Evolutionary conservation across 2,888 invertebrate species (phyloP).

Genomic region (Prenolepis imparis): DNA sequence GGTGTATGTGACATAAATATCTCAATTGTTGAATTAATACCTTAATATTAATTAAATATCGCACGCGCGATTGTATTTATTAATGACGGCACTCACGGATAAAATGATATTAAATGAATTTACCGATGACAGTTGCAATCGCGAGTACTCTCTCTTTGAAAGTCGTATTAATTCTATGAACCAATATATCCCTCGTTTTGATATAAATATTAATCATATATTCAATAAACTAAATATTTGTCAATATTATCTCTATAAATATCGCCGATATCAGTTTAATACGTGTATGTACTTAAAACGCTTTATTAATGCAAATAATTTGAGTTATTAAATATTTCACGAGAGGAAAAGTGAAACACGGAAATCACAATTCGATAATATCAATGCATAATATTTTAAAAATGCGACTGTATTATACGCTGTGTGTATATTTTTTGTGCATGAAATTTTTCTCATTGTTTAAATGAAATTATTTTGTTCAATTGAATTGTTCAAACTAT

Average conservation of each 20-base stretch:
- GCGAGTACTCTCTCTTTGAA: slow-evolving; percentile 25
- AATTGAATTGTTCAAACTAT: slow-evolving; percentile 38
- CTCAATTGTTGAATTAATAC: slow-evolving; percentile 20
- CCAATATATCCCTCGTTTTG: background rate
- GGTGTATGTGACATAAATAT: slow-evolving; percentile 27
- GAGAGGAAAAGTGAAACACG: slow-evolving; percentile 22
- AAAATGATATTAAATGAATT: slow-evolving; percentile 42
- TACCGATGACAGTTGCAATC: slow-evolving; percentile 38
- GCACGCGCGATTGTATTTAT: slow-evolving; percentile 1
- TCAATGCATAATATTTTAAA: slow-evolving; percentile 6
- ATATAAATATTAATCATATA: slow-evolving; percentile 38
- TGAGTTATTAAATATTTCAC: slow-evolving; percentile 40
- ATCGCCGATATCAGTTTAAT: background rate
- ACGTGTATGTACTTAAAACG: slow-evolving; percentile 23
- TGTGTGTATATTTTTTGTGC: background rate
- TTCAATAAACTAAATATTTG: slow-evolving; percentile 46
- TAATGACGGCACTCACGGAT: background rate
- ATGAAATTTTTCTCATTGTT: slow-evolving; percentile 11
- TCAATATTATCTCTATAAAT: slow-evolving; percentile 37
- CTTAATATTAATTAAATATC: slow-evolving; percentile 40
- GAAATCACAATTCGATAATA: slow-evolving; percentile 35
- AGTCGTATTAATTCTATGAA: background rate
- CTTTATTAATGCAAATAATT: slow-evolving; percentile 44
- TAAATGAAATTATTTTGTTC: slow-evolving; percentile 44
- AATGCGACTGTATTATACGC: background rate